phyloP scores from a whole-genome alignment of 2,888 invertebrate species.

The Morpho helenor region DNA sequence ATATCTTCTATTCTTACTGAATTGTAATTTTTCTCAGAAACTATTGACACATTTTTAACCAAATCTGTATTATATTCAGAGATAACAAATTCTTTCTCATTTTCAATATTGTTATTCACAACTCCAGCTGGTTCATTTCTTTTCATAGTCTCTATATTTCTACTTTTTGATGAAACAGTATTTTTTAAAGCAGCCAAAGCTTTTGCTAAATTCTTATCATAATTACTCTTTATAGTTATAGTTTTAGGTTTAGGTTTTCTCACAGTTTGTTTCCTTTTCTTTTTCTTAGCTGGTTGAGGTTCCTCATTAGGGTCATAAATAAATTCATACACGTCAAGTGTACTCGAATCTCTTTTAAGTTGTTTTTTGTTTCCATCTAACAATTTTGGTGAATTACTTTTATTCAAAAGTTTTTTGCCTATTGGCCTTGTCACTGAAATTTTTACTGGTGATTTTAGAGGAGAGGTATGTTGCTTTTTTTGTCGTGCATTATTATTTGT shows the following conservation, averaged over 20 bases:
- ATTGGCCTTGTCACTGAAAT: constrained; percentile 16
- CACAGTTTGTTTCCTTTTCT: constrained; percentile 46
- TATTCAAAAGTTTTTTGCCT: constrained; percentile 30
- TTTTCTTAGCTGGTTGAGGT: constrained; percentile 62
- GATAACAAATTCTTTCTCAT: not conserved
- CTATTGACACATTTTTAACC: constrained; percentile 12
- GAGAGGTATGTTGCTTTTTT: constrained; percentile 2
- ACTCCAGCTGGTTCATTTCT: not conserved
- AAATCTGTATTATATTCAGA: constrained; percentile 2
- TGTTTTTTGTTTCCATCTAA: constrained; percentile 43
- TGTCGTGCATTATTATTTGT: constrained; percentile 11
- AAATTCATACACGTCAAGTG: constrained; percentile 67
- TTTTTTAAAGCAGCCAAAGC: constrained; percentile 53
- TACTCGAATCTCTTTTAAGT: constrained; percentile 38
- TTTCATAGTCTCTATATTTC: constrained; percentile 10
- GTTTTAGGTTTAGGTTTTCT: constrained; percentile 52
- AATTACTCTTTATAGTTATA: constrained; percentile 46
- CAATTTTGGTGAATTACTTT: constrained; percentile 46
- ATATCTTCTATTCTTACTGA: constrained; percentile 62
- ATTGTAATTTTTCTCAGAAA: constrained; percentile 36
- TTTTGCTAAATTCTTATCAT: constrained; percentile 60
- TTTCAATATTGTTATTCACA: not conserved
- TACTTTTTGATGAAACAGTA: constrained; percentile 35
- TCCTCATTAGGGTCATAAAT: constrained; percentile 70
- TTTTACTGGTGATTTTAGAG: constrained; percentile 16